Evolutionary conservation across 2,797 vertebrate genomes (phyloP).

Genomic region (Thaleichthys pacificus): DNA sequence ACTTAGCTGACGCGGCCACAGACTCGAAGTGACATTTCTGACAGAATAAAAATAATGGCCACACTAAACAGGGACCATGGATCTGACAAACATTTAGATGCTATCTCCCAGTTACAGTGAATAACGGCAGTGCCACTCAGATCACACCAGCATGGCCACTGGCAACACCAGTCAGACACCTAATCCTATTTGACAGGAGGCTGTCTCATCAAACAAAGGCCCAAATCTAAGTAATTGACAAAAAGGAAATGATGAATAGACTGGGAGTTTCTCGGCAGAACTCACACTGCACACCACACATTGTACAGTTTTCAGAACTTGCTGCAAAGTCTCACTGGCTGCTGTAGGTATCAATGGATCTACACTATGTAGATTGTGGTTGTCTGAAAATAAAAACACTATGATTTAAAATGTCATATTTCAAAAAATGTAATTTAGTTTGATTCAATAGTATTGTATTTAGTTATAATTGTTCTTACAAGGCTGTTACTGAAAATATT

Average conservation of each 20-base stretch:
- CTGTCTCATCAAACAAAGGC: constrained; percentile 73
- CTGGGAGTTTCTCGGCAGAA: constrained; percentile 9
- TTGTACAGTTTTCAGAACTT: background rate
- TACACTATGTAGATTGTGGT: background rate
- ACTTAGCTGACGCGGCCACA: constrained; percentile 62
- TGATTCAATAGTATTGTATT: no score
- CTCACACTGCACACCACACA: background rate
- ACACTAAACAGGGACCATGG: constrained; percentile 69
- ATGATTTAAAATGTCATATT: background rate
- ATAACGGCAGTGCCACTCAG: constrained; percentile 64
- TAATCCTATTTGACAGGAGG: constrained; percentile 78
- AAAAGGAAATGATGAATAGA: constrained; percentile 66
- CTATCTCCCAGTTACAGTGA: constrained; percentile 76
- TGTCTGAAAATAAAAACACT: background rate
- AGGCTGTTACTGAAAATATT: background rate
- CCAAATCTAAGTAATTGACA: constrained; percentile 83
- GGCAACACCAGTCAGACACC: constrained; percentile 75
- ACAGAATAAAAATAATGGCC: constrained; percentile 75
- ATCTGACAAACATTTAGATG: constrained; percentile 83
- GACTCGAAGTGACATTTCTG: constrained; percentile 77
- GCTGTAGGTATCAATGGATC: background rate
- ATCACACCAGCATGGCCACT: constrained; percentile 66
- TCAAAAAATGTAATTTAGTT: background rate
- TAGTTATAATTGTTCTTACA: background rate
- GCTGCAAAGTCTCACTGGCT: background rate